These are phyloP conservation scores for Zoanthus gigantus DNA, from an alignment of 92 coral and sea anemone genomes.

Conservation along the genomic window DNA sequence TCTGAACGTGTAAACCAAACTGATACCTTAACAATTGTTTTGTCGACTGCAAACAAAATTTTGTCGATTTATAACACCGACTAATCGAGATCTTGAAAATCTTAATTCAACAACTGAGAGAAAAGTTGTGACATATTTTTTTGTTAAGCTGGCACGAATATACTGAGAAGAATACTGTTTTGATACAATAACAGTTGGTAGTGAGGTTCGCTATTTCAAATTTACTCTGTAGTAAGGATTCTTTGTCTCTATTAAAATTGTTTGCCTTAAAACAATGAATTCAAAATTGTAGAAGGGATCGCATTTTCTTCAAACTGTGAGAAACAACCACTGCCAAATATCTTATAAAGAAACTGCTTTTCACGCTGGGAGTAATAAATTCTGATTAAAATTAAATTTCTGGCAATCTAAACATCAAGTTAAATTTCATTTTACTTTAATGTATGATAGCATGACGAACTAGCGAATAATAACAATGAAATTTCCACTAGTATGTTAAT, in stretches of 20 bases:
- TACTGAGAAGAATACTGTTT: background rate
- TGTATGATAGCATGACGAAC: background rate
- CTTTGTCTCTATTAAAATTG: background rate
- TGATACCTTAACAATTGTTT: too few relatives aligned
- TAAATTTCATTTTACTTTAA: conserved; percentile 10
- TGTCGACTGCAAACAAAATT: background rate
- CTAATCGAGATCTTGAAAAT: background rate
- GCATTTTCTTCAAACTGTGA: conserved; percentile 37
- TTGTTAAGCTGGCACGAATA: background rate
- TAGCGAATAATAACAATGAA: background rate
- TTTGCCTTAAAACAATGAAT: background rate
- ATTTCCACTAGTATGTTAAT: background rate
- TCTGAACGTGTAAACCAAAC: too few relatives aligned
- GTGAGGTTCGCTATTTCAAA: background rate
- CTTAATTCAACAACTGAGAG: background rate
- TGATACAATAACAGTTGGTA: conserved; percentile 8
- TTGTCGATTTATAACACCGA: background rate
- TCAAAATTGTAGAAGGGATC: background rate
- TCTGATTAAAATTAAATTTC: conserved; percentile 25
- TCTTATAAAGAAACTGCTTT: conserved; percentile 35
- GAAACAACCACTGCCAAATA: conserved; percentile 7
- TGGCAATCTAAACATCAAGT: conserved; percentile 26
- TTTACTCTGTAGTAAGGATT: background rate
- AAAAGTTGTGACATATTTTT: background rate
- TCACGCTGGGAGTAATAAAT: conserved; percentile 40